Conservation (phyloP, 2,113 vertebrate genomes). For the Chionis minor region DNA sequence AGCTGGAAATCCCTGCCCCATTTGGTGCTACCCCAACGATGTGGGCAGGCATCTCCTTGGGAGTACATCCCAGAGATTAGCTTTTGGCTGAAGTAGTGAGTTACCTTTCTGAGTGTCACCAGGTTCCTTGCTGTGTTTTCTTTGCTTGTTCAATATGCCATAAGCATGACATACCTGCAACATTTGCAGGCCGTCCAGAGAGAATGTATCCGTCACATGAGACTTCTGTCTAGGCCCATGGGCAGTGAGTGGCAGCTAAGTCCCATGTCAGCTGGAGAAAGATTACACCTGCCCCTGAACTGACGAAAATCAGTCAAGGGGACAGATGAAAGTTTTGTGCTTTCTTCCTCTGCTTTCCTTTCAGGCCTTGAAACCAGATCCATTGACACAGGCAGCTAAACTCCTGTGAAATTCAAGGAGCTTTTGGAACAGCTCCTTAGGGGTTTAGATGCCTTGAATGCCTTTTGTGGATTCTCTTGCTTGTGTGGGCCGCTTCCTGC, state of each 20-base stretch:
- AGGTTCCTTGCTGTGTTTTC: neutral
- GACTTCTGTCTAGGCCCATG: neutral
- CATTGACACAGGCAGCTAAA: neutral
- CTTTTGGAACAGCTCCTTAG: neutral
- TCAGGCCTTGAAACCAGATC: neutral
- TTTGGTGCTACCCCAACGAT: neutral
- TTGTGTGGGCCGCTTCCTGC: neutral
- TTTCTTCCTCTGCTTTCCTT: slow-evolving; percentile 4
- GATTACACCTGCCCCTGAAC: neutral
- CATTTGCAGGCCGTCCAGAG: neutral
- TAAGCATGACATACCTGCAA: neutral
- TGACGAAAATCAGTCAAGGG: neutral
- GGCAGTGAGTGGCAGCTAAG: neutral
- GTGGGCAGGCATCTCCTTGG: neutral
- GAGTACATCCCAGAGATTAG: neutral
- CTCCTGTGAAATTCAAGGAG: neutral
- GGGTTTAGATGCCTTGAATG: slow-evolving; percentile 1
- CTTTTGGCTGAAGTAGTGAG: neutral
- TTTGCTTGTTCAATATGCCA: neutral
- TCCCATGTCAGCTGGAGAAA: neutral
- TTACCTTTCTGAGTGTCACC: neutral
- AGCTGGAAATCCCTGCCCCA: neutral
- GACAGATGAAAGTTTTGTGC: neutral
- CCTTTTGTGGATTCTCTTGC: neutral
- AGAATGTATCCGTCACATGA: neutral